Evolutionary conservation across 2,113 vertebrate species (phyloP), one percentile per base, ranked within the genome.

Genomic region (Numenius arquata): DNA sequence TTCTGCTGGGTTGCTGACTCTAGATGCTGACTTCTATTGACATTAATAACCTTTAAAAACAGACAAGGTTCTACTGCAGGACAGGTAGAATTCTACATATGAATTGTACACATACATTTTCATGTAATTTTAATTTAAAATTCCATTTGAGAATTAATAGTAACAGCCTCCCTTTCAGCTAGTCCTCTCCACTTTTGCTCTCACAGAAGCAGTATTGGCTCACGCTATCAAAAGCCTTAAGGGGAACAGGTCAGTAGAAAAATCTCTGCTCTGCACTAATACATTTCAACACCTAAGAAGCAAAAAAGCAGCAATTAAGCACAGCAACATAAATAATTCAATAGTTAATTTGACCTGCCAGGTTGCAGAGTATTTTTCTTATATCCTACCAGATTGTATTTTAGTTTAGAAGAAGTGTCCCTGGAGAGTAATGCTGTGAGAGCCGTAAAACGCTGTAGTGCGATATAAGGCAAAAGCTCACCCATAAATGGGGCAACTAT

Each of bases 271-370:
- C 96, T 95, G 85, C 5, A 0, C 71, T 91, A 96, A 85, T 53
- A 71, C 65, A 76, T 91, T 95, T 74, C 89, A 88, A 83, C 67
- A 96, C 81, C 95, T 74, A 63, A 93, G 93, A 88, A 78, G 89
- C 66, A 93, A 93, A 95, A 92, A 91, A 79, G 89, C 63, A 89
- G 94, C 94, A 97, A 96, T 97, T 97, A 97, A 95, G 94, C 43
- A 82, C 62, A 95, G 81, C n/a, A 95, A 90, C 95, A 96, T 96
- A 96, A 97, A 97, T 96, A 97, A 97, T 97, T 96, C 96, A 96
- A 63, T 59, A 94, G 81, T 63, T 95, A 93, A 96, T 97, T 93
- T 95, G 91, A 97, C 89, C 87, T 89, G 63, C 94, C 81, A 94
- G 93, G 62, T 70, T 95, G 81, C 26, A 63, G 84, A 68, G 66